Conservation (phyloP, 2,888 invertebrate genomes). For the Drosophila heteroneura region DNA sequence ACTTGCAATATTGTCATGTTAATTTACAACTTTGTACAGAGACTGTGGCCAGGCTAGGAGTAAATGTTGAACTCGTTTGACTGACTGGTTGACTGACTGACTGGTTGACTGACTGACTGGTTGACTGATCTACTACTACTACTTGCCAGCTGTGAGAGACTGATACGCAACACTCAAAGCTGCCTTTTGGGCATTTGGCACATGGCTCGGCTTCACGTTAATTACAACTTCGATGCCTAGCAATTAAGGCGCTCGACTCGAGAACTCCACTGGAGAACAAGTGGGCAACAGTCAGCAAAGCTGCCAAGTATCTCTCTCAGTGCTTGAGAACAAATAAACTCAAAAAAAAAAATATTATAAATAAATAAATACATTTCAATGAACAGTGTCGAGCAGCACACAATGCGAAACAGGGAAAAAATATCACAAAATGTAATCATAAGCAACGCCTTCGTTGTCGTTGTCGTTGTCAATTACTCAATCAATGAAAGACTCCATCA, state of each 20-base stretch:
- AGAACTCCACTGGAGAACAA: slow-evolving; percentile 44
- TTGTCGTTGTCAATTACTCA: slow-evolving; percentile 69
- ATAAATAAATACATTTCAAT: slow-evolving; percentile 39
- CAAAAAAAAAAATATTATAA: not conserved
- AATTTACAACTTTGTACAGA: slow-evolving; percentile 42
- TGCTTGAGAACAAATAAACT: slow-evolving; percentile 13
- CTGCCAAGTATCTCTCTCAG: slow-evolving; percentile 32
- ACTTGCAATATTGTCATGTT: slow-evolving; percentile 49
- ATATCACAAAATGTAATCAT: slow-evolving; percentile 47
- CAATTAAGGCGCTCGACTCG: slow-evolving; percentile 51
- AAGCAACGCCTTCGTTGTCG: slow-evolving; percentile 45
- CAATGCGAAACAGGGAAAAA: not conserved
- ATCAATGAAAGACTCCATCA: slow-evolving; percentile 48
- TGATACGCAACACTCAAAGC: slow-evolving; percentile 1
- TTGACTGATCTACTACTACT: slow-evolving; percentile 3
- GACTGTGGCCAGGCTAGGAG: slow-evolving; percentile 5
- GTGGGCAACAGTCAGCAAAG: slow-evolving; percentile 34
- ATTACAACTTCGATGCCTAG: slow-evolving; percentile 61
- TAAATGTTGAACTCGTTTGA: slow-evolving; percentile 2
- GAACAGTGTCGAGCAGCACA: slow-evolving; percentile 17
- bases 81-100: slow-evolving; percentile 10
- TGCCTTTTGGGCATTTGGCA: slow-evolving; percentile 33
- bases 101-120: slow-evolving; percentile 12
- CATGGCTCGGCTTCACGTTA: slow-evolving; percentile 44
- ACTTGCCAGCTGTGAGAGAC: slow-evolving; percentile 7